Percentiles rank a stretch among this genome's conserved stretches.
phyloP scores from a whole-genome alignment of 2,797 vertebrate species.

The Channa striata region DNA sequence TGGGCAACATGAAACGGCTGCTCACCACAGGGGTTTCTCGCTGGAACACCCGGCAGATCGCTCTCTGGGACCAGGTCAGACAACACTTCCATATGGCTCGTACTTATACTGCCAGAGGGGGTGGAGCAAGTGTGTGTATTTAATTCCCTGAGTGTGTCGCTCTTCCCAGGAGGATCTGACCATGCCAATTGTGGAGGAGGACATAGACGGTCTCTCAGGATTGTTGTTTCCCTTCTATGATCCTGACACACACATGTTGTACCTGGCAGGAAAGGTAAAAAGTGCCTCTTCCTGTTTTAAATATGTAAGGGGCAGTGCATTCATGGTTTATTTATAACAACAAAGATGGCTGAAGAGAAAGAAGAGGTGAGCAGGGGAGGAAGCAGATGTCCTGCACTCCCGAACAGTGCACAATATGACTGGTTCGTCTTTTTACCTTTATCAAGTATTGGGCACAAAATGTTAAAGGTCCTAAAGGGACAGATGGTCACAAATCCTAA shows the following conservation, averaged over 20 bases:
- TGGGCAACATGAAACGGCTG: constrained; percentile 95
- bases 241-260: constrained; percentile 97
- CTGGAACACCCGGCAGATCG: constrained; percentile 98
- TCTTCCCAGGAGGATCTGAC: constrained; percentile 92
- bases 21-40: constrained; percentile 96
- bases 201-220: constrained; percentile 97
- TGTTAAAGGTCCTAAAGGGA: neutral
- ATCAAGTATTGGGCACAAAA: neutral
- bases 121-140: constrained; percentile 30
- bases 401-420: too few species aligned
- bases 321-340: neutral
- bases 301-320: neutral
- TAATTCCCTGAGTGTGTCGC: constrained; percentile 32
- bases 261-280: constrained; percentile 96
- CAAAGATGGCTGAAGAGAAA: too few species aligned
- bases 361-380: too few species aligned
- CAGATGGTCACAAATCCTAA: neutral
- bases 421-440: neutral
- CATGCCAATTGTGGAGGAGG: constrained; percentile 95
- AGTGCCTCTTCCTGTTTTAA: too few species aligned
- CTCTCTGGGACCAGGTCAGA: constrained; percentile 98
- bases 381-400: too few species aligned
- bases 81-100: constrained; percentile 35
- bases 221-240: constrained; percentile 98
- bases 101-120: constrained; percentile 25